phyloP scores from a whole-genome alignment of 2,888 invertebrate species.

The Andrena chrysosceles region DNA sequence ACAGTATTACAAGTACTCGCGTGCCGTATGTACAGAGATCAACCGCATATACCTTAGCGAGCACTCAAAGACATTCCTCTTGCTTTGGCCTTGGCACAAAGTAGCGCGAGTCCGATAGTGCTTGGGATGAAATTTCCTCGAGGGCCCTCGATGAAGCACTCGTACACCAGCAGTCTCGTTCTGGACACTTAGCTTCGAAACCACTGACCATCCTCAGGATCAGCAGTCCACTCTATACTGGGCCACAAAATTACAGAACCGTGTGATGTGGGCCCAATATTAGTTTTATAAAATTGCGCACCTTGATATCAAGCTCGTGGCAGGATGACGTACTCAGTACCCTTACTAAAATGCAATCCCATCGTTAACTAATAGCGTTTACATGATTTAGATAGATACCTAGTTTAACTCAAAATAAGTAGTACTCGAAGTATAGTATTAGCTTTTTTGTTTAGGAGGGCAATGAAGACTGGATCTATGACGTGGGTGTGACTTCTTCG shows the following conservation, averaged over 20 bases:
- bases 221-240: conserved; percentile 26
- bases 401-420: too few relatives aligned
- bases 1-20: conserved; percentile 54
- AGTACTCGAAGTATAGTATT: too few relatives aligned
- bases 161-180: conserved; percentile 26
- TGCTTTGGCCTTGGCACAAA: conserved; percentile 62
- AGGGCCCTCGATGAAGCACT: conserved; percentile 55
- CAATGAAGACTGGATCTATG: too few relatives aligned
- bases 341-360: too few relatives aligned
- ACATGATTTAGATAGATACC: too few relatives aligned
- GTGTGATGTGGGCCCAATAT: conserved; percentile 16
- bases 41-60: conserved; percentile 7
- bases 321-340: background rate
- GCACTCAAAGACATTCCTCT: conserved; percentile 60
- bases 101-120: conserved; percentile 52
- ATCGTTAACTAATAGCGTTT: too few relatives aligned
- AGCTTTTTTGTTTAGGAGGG: too few relatives aligned
- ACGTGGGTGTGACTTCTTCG: too few relatives aligned
- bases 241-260: conserved; percentile 41
- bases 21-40: conserved; percentile 12
- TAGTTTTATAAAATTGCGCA: background rate
- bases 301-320: background rate
- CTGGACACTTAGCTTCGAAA: conserved; percentile 25
- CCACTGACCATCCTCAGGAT: conserved; percentile 38
- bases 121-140: conserved; percentile 67